Conservation (phyloP, 2,888 invertebrate species). For the Leptinotarsa rubiginosa region DNA sequence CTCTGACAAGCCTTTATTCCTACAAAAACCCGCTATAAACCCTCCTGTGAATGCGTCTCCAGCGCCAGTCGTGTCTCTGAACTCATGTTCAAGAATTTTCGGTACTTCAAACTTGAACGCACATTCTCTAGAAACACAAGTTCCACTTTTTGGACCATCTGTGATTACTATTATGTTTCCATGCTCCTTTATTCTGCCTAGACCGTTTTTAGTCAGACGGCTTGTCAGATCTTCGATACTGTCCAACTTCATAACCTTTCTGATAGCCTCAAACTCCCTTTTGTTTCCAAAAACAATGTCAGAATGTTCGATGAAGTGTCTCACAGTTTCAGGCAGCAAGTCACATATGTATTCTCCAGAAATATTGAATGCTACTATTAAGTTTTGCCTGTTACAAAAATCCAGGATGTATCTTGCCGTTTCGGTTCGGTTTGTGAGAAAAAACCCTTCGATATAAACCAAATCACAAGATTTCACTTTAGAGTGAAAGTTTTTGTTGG, state of each 20-base stretch:
- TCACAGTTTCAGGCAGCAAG: slow-evolving; percentile 62
- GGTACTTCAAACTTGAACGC: slow-evolving; percentile 60
- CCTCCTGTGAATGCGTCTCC: slow-evolving; percentile 74
- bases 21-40: slow-evolving; percentile 68
- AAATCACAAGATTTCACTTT: slow-evolving; percentile 56
- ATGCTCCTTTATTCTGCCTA: slow-evolving; percentile 43
- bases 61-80: slow-evolving; percentile 72
- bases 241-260: slow-evolving; percentile 56
- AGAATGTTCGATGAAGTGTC: slow-evolving; percentile 65
- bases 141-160: slow-evolving; percentile 71
- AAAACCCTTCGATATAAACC: slow-evolving; percentile 72
- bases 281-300: slow-evolving; percentile 71
- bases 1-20: slow-evolving; percentile 61
- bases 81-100: slow-evolving; percentile 60
- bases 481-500: slow-evolving; percentile 43
- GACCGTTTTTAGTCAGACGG: slow-evolving; percentile 34
- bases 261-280: slow-evolving; percentile 68
- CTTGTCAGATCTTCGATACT: slow-evolving; percentile 41
- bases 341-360: slow-evolving; percentile 70
- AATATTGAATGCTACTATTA: slow-evolving; percentile 68
- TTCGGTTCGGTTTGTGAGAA: slow-evolving; percentile 68
- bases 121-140: slow-evolving; percentile 63
- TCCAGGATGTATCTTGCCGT: slow-evolving; percentile 66
- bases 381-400: slow-evolving; percentile 62
- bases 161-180: slow-evolving; percentile 73